Percentiles rank a stretch among this genome's conserved stretches.
Conservation (phyloP, 2,888 invertebrate species). For the Meghimatium bilineatum region DNA sequence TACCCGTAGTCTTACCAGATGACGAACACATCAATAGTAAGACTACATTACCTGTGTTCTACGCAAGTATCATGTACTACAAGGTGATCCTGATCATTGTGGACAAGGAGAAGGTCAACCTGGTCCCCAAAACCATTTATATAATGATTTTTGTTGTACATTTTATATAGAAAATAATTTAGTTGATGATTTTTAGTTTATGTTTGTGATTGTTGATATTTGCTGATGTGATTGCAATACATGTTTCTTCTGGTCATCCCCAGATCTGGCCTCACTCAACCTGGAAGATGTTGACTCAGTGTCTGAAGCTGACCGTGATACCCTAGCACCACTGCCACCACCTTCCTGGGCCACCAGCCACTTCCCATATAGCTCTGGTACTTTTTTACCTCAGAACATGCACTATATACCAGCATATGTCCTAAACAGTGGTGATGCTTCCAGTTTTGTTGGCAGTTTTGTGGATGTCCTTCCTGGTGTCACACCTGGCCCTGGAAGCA, state of each 20-base stretch:
- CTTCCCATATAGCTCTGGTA: slow-evolving; percentile 81
- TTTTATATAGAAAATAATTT: too few relatives aligned
- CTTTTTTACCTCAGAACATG: slow-evolving; percentile 77
- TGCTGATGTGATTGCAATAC: background rate
- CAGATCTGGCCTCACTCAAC: slow-evolving; percentile 55
- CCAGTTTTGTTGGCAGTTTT: slow-evolving; percentile 76
- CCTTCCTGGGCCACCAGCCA: slow-evolving; percentile 78
- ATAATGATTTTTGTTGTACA: too few relatives aligned
- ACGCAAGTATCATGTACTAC: too few relatives aligned
- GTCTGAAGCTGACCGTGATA: slow-evolving; percentile 82
- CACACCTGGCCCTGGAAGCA: slow-evolving; percentile 54
- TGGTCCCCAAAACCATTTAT: too few relatives aligned
- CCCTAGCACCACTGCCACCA: slow-evolving; percentile 87
- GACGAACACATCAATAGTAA: too few relatives aligned
- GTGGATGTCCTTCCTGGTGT: slow-evolving; percentile 69
- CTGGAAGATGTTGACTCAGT: slow-evolving; percentile 77
- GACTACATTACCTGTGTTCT: too few relatives aligned
- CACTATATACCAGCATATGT: slow-evolving; percentile 53
- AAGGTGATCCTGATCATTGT: too few relatives aligned
- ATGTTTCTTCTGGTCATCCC: background rate
- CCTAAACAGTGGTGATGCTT: slow-evolving; percentile 68
- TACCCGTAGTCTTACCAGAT: too few relatives aligned
- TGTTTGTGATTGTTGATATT: too few relatives aligned
- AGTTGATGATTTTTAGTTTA: too few relatives aligned
- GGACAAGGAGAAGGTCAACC: too few relatives aligned